Percentiles rank a stretch among this genome's conserved stretches.
Evolutionary conservation across 2,113 vertebrate species (phyloP).

Genomic region (Heterotilapia buettikoferi): DNA sequence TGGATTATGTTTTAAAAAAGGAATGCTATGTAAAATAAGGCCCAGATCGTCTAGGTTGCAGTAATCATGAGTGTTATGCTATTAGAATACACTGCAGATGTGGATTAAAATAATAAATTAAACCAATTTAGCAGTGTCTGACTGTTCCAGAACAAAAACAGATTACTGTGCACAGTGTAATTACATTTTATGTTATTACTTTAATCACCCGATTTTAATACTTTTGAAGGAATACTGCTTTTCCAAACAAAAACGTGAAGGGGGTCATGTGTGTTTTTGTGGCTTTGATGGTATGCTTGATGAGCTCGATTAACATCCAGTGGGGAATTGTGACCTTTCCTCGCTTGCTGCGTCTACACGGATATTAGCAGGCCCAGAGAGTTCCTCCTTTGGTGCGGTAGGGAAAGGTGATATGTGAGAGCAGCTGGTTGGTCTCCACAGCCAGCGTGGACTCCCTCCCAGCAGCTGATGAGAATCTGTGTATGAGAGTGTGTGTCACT

Average conservation of each 20-base stretch:
- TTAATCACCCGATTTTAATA: background rate
- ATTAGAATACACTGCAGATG: background rate
- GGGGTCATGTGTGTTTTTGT: background rate
- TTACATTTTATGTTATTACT: background rate
- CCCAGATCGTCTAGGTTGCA: background rate
- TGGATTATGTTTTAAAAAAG: conserved; percentile 16
- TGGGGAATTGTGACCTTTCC: conserved; percentile 39
- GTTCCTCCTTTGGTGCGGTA: background rate
- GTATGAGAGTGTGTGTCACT: background rate
- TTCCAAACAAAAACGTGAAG: background rate
- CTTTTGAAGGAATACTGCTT: background rate
- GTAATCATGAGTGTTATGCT: background rate
- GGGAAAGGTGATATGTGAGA: conserved; percentile 31
- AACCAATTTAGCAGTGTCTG: background rate
- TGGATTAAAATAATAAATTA: conserved; percentile 6
- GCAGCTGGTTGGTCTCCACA: conserved; percentile 46
- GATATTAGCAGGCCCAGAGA: background rate
- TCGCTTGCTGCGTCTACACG: background rate
- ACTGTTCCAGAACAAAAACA: background rate
- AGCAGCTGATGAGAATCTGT: background rate
- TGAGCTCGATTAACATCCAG: conserved; percentile 15
- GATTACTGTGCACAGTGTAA: background rate
- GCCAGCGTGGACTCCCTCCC: background rate
- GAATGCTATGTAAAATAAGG: background rate
- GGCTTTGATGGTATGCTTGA: background rate